phyloP scores from a whole-genome alignment of 2,113 vertebrate genomes.

The Barnardius zonarius region DNA sequence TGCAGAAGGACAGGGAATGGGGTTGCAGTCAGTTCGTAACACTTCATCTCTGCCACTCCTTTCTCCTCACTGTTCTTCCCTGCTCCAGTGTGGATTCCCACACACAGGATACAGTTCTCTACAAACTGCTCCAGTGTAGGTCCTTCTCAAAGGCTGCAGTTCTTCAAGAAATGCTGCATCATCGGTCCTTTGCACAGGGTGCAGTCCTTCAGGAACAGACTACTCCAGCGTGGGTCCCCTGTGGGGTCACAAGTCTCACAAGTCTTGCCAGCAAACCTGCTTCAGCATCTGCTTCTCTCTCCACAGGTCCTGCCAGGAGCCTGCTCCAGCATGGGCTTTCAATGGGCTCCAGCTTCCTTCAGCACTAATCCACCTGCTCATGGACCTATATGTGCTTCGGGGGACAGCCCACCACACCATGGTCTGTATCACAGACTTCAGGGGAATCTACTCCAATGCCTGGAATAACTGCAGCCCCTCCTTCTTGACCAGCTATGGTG shows the following conservation, averaged over 20 bases:
- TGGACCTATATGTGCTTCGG: background rate
- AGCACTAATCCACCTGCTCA: background rate
- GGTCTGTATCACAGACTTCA: background rate
- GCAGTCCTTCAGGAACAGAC: background rate
- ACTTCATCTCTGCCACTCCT: background rate
- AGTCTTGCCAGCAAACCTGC: background rate
- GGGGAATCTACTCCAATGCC: background rate
- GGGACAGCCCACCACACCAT: background rate
- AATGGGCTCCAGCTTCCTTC: background rate
- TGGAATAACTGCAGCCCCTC: rapidly evolving
- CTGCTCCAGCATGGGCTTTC: rapidly evolving
- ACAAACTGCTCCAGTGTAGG: rapidly evolving
- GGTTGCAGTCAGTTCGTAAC: background rate
- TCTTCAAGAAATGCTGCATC: background rate
- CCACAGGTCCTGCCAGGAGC: background rate
- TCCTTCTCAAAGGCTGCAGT: background rate
- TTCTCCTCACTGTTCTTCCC: background rate
- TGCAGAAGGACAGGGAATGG: background rate
- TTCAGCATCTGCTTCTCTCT: background rate
- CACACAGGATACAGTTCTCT: background rate
- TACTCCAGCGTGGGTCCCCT: background rate
- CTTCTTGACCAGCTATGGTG: background rate
- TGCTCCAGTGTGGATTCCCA: rapidly evolving
- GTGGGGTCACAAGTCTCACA: background rate
- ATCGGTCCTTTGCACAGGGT: too few species aligned